Evolutionary conservation across 2,797 vertebrate genomes (phyloP).

Genomic region (Micropoecilia bifurca): DNA sequence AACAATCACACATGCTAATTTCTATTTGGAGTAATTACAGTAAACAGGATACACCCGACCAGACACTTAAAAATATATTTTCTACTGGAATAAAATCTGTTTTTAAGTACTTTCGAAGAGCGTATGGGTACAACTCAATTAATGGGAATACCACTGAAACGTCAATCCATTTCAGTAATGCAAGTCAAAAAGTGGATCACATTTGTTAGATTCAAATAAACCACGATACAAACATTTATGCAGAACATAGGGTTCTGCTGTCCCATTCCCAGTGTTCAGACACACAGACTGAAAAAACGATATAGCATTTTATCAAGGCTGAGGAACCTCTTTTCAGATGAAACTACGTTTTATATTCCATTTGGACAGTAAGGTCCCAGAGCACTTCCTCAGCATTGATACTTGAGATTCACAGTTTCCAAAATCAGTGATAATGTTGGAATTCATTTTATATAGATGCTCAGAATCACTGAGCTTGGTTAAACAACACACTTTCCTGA

Average conservation of each 20-base stretch:
- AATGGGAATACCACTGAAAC: not conserved
- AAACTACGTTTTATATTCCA: not conserved
- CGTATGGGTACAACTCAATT: not conserved
- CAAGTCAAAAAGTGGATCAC: not conserved
- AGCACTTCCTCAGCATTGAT: not conserved
- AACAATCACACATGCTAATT: slow-evolving; percentile 4
- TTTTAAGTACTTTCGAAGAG: slow-evolving; percentile 18
- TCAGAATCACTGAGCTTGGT: not conserved
- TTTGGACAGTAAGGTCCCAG: not conserved
- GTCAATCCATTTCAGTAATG: not conserved
- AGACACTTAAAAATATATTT: slow-evolving; percentile 1
- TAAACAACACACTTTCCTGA: not conserved
- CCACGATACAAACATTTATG: not conserved
- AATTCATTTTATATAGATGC: not conserved
- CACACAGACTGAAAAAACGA: too few relatives aligned
- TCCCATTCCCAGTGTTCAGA: not conserved
- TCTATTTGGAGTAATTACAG: not conserved
- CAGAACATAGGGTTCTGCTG: not conserved
- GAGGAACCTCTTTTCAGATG: not conserved
- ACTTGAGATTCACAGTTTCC: not conserved
- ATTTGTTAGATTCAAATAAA: not conserved
- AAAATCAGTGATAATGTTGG: not conserved
- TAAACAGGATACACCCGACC: slow-evolving; percentile 5
- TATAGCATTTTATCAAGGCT: not conserved
- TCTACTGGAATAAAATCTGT: not conserved